A percentile compares a stretch with the other conserved stretches of the same genome.
phyloP scores from a whole-genome alignment of 2,888 invertebrate species.

The Diarsia mendica region DNA sequence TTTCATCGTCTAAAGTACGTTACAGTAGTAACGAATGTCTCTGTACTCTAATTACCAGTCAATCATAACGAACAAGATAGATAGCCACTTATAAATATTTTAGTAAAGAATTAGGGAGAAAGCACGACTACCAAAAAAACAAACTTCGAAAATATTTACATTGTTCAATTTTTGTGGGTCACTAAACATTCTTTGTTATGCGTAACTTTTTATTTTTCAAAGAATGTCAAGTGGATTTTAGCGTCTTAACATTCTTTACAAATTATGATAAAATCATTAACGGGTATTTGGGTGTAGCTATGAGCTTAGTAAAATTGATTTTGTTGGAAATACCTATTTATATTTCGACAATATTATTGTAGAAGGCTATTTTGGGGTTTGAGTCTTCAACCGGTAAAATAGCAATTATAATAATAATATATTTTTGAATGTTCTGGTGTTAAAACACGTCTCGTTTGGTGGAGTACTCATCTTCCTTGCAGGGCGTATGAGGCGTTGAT shows the following conservation, averaged over 20 bases:
- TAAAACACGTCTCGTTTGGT: too few relatives aligned
- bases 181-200: not conserved
- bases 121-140: not conserved
- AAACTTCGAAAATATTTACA: conserved; percentile 3
- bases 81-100: not conserved
- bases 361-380: not conserved
- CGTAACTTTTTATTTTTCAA: conserved; percentile 6
- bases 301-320: conserved; percentile 9
- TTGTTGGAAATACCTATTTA: not conserved
- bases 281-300: not conserved
- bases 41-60: not conserved
- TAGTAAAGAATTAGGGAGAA: not conserved
- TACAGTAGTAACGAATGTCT: too few relatives aligned
- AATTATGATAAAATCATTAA: conserved; percentile 17
- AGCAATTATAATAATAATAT: too few relatives aligned
- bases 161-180: conserved; percentile 10
- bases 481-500: not conserved
- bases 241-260: not conserved
- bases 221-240: conserved; percentile 8
- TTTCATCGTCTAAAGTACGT: not conserved
- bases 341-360: conserved; percentile 13
- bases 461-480: not conserved
- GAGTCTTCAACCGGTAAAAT: not conserved
- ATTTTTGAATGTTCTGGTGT: too few relatives aligned
- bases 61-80: not conserved